phyloP scores from a whole-genome alignment of 2,888 invertebrate genomes.

The Rotaria sp. region DNA sequence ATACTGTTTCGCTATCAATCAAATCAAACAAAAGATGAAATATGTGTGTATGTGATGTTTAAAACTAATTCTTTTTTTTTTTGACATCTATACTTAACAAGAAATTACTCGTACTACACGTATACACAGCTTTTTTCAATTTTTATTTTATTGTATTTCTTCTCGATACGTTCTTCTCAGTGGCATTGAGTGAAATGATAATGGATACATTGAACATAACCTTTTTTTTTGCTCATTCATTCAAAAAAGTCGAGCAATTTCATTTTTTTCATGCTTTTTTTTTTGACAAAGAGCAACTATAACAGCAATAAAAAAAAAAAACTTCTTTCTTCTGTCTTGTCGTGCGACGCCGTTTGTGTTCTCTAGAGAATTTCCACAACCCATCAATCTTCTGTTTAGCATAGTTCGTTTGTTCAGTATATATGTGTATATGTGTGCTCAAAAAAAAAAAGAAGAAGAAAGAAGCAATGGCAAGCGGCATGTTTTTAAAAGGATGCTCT shows the following conservation, averaged over 20 bases:
- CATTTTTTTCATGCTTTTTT: background rate
- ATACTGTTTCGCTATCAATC: background rate
- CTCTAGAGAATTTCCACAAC: background rate
- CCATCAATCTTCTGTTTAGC: background rate
- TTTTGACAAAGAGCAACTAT: background rate
- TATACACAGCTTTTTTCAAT: no score
- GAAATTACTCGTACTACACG: background rate
- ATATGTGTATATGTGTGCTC: background rate
- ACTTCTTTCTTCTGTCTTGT: background rate
- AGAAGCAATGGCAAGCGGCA: background rate
- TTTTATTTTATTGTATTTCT: background rate
- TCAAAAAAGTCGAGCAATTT: background rate
- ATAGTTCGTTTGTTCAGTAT: background rate
- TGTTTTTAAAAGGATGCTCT: background rate
- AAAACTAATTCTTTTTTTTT: background rate
- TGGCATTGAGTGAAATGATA: no score
- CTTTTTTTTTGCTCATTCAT: background rate
- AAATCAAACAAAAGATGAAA: background rate
- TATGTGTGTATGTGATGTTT: background rate
- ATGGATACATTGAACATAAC: background rate
- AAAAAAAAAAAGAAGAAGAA: background rate
- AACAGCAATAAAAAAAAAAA: background rate
- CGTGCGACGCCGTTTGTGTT: background rate
- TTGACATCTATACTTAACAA: background rate
- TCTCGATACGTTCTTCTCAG: no score